These are phyloP conservation scores for Ormyrus labotus DNA, from an alignment of 2,888 invertebrate species.

Conservation along the genomic window DNA sequence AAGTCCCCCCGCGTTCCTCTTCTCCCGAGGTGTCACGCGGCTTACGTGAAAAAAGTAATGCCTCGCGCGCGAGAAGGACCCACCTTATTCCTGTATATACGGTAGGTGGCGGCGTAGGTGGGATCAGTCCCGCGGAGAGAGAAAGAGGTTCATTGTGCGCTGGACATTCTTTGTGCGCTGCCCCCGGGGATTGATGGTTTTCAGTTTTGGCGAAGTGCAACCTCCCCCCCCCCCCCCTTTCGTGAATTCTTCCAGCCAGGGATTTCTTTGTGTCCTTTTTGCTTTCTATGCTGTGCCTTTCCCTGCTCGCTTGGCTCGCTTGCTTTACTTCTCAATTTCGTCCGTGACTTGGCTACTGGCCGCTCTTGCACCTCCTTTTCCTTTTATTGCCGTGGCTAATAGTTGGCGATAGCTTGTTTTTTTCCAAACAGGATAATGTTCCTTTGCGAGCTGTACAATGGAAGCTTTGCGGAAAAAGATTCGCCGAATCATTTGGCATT, in stretches of 20 bases:
- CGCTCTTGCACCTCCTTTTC: neutral
- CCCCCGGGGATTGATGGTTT: conserved; percentile 14
- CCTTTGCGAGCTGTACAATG: no score
- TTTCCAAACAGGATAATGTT: no score
- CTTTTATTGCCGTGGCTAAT: neutral
- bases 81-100: neutral
- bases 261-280: neutral
- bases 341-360: neutral
- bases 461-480: no score
- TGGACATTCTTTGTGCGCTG: neutral
- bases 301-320: neutral
- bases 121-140: neutral
- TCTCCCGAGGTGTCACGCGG: neutral
- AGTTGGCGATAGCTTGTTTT: neutral
- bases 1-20: neutral
- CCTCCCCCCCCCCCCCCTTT: neutral
- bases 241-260: neutral
- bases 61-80: neutral
- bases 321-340: conserved; percentile 10
- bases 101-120: neutral
- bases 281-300: neutral
- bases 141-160: conserved; percentile 25
- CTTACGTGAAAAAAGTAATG: neutral
- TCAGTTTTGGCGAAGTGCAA: neutral
- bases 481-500: no score